Evolutionary conservation across 2,888 invertebrate species (phyloP), one percentile per base, ranked within the genome.

Genomic region (Tetragonisca angustula): DNA sequence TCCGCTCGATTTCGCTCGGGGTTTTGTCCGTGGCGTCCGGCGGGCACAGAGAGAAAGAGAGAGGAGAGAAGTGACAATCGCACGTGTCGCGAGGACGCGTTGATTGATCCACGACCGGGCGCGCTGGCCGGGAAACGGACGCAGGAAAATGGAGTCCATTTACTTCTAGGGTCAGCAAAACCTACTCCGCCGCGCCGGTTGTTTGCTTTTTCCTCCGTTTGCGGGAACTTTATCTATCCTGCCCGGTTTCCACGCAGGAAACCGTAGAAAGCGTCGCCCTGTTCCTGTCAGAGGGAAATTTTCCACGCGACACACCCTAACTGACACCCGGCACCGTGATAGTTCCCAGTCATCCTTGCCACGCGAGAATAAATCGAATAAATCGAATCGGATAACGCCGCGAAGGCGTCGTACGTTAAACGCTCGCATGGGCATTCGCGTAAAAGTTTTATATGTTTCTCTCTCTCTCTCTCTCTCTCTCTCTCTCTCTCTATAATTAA

Each of bases 81-180:
- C 76, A 77, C 83, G 69, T 64, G 56, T 74, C 56, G 69, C 73
- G 59, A 74, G 70, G 59, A 76, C 24, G 65, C 50, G 86, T 86
- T 86, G 87, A 87, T 88, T 88, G 83, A 88, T 86, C 87, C 80
- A 75, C 64, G 15, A 43, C 43, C 9, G 9, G 9, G 43, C 43
- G 43, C 43, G 62, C 56, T 5, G 24, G 13, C 13, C 54, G 49
- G 61, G 56, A 70, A 76, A 65, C 64, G 80, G 64, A 64, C 54
- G 21, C 21, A 9, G 76, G 77, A 72, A 76, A 86, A 87, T 88
- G 73, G 78, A 81, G 36, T 88, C 88, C 73, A 87, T 87, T 86
- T 86, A 83, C 87, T 86, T 86, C 71, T 36, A 64, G 74, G 75
- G 43, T 74, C 76, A 75, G 78, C 74, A 85, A 83, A 83, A 83